These are phyloP conservation scores for Macrobrachium rosenbergii DNA, from an alignment of 1,140 invertebrate genomes.

Conservation along the genomic window DNA sequence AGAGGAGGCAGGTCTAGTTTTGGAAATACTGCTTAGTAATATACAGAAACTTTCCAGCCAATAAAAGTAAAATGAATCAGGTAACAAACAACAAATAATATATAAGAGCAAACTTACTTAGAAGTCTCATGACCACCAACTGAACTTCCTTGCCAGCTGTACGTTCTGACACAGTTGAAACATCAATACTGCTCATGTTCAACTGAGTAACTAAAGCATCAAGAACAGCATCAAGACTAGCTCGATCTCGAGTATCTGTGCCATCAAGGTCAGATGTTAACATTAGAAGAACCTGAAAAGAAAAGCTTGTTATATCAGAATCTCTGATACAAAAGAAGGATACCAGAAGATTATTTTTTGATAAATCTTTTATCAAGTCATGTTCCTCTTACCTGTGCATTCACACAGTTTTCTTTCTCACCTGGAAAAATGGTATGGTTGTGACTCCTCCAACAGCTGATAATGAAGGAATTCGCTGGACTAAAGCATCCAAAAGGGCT, in stretches of 20 bases:
- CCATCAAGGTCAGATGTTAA: slow-evolving; percentile 90
- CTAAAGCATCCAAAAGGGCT: slow-evolving; percentile 77
- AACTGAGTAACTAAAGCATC: slow-evolving; percentile 83
- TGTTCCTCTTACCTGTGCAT: not conserved
- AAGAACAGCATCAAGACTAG: slow-evolving; percentile 82
- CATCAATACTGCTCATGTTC: slow-evolving; percentile 76
- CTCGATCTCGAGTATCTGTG: slow-evolving; percentile 83
- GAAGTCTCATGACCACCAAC: slow-evolving; percentile 87
- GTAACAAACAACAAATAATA: slow-evolving; percentile 66
- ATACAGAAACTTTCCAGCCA: not conserved
- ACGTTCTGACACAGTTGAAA: slow-evolving; percentile 72
- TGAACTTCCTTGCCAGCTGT: slow-evolving; percentile 84
- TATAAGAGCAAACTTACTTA: slow-evolving; percentile 73
- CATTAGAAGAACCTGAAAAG: slow-evolving; percentile 84
- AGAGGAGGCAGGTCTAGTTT: too few relatives aligned
- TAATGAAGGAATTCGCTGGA: slow-evolving; percentile 77
- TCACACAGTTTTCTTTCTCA: slow-evolving; percentile 67
- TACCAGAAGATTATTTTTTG: not conserved
- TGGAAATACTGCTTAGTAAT: too few relatives aligned
- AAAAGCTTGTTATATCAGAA: not conserved
- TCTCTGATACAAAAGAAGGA: slow-evolving; percentile 6
- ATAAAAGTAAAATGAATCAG: slow-evolving; percentile 35
- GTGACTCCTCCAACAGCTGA: slow-evolving; percentile 81
- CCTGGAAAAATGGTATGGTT: slow-evolving; percentile 91
- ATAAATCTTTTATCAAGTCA: not conserved